Evolutionary conservation across 1,140 invertebrate species (phyloP), one percentile per base, ranked within the genome.

Genomic region (Bombus waltoni): DNA sequence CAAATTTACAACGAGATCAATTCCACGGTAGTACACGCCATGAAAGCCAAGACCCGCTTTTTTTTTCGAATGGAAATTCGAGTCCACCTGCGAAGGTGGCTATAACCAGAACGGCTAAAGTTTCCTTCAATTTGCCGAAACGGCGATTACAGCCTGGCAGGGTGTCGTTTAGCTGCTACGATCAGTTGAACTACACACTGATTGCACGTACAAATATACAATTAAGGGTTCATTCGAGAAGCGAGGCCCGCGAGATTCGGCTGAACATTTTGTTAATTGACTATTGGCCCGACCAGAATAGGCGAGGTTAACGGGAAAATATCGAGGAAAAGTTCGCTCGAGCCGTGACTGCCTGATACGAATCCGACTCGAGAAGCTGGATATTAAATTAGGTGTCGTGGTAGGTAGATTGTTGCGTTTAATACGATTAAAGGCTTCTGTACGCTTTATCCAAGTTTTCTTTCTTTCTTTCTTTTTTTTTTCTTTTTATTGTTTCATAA

Each of bases 171-270:
- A 72, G 66, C 40, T 40, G 40, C 25, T 47, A 53, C 65, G 83
- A 79, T 84, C 76, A 22, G 68, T 80, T 79, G 66, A 79, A 84
- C 76, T 84, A 53, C 75, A 79, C 83, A 38, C 76, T 84, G 68
- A 84, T 84, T 84, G 76, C 83, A 80, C n/a, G 76, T 79, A 72
- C 83, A 78, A 84, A 84, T 84, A 84, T 79, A 79, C 83, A 84
- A 84, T 84, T 84, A 84, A 62, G 66, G 83, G 83, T 84, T 80
- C 83, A 72, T 84, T 79, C 53, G 68, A 66, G 68, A 72, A 53
- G 47, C 35, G n/a, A 72, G 38, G 38, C 1, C 57, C 38, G 40
- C n/a, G 62, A 71, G 28, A 78, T 70, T 78, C 47, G 38, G 25
- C 3, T 15, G 73, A 68, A 72, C 75, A 77, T 84, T 72, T 84